A percentile compares a stretch with the other conserved stretches of the same genome.
Evolutionary conservation across 2,113 vertebrate genomes (phyloP).

Genomic region (Emberiza fucata): DNA sequence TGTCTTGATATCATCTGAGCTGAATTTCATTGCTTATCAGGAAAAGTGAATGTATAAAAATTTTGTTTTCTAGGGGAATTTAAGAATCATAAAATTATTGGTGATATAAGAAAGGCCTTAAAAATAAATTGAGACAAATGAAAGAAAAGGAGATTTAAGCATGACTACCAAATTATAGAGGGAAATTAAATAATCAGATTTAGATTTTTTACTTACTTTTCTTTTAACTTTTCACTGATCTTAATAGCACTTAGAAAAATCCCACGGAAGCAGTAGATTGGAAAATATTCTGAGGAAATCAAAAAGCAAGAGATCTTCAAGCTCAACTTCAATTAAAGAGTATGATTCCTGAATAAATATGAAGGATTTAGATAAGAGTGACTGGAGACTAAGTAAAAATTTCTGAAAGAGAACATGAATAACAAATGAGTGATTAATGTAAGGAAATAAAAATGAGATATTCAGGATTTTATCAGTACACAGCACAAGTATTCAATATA

Average conservation of each 20-base stretch:
- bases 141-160: background rate
- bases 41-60: background rate
- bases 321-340: background rate
- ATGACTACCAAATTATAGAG: background rate
- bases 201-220: background rate
- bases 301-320: background rate
- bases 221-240: background rate
- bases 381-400: background rate
- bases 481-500: background rate
- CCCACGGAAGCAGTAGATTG: background rate
- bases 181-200: background rate
- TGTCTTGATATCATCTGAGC: background rate
- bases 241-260: background rate
- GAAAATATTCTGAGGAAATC: background rate
- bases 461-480: background rate
- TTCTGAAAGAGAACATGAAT: conserved; percentile 1
- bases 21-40: background rate
- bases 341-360: conserved; percentile 22
- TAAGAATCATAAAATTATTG: background rate
- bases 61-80: background rate
- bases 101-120: background rate
- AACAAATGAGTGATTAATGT: conserved; percentile 1
- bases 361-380: background rate
- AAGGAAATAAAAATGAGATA: background rate
- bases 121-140: background rate